Percentiles rank a stretch among this genome's conserved stretches.
phyloP scores from a whole-genome alignment of 2,797 vertebrate species.

The Acanthopagrus latus region DNA sequence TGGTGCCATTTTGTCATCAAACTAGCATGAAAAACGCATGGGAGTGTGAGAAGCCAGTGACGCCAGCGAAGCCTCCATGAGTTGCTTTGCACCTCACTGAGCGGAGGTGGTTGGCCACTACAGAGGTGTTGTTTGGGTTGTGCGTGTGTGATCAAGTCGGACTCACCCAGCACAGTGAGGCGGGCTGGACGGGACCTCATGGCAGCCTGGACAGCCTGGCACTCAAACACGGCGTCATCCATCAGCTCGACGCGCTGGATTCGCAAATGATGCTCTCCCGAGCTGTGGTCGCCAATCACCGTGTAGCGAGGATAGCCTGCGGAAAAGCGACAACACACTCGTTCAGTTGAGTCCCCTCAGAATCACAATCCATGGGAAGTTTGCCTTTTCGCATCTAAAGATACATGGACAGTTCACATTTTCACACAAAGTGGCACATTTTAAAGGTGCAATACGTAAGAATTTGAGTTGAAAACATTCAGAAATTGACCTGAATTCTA shows the following conservation, averaged over 20 bases:
- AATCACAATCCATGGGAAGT: conserved; percentile 1
- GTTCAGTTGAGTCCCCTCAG: conserved; percentile 42
- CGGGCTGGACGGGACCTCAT: conserved; percentile 95
- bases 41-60: conserved; percentile 21
- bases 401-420: too few relatives aligned
- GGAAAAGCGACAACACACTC: conserved; percentile 45
- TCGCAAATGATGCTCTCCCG: conserved; percentile 95
- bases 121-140: conserved; percentile 31
- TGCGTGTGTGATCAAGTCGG: conserved; percentile 33
- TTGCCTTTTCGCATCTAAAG: too few relatives aligned
- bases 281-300: conserved; percentile 94
- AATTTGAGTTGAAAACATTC: too few relatives aligned
- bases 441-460: too few relatives aligned
- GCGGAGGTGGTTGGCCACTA: conserved; percentile 6
- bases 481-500: too few relatives aligned
- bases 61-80: conserved; percentile 3
- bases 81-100: conserved; percentile 20
- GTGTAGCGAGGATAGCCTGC: conserved; percentile 98
- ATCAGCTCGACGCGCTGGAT: conserved; percentile 95
- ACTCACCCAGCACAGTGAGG: conserved; percentile 96
- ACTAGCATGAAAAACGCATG: neutral
- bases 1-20: neutral
- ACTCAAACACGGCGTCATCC: conserved; percentile 97
- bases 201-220: conserved; percentile 97
- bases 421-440: too few relatives aligned